Base-by-base conservation (phyloP, 2,888 invertebrate species). In the Drosophila suboccidentalis region DNA sequence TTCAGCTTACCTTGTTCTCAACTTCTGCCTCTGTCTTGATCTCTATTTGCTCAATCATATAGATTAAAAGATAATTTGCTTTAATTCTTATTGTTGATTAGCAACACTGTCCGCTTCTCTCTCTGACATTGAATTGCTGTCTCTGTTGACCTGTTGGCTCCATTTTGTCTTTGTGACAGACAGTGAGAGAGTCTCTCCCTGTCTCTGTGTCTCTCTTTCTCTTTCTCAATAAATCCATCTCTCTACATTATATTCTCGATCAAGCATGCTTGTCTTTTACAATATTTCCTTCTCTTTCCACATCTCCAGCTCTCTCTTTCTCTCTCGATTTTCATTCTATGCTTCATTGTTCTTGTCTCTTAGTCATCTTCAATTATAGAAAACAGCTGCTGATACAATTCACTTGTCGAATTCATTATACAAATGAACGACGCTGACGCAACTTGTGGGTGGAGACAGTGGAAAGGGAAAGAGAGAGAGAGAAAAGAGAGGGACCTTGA, bases 401-500 rank as follows among this genome's bases (percentile, higher is more conserved):
- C 63, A 51, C 66, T 65, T 74, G 80, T 77, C 71, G 60, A 83
- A 86, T 82, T 86, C 82, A 82, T 82, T 86, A 87, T 36, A 77
- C 81, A 86, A 82, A 80, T 87, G 84, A 64, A 58, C 59, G 41
- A 57, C 59, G 41, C 60, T 39, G 64, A 39, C 50, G 55, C 49
- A 47, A 55, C 39, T 38, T 41, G 32, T 41, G 41, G 49, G 6
- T 51, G n/a, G 26, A 38, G 44, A 38, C 3, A 46, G 19, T 13
- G 11, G 19, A 15, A 8, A 34, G 29, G 4, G 36, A 1, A 13
- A 1, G 19, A 36, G 19, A 22, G 29, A 2, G 26, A 2, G 10
- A 6, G 34, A 2, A 46, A 13, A 36, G 32, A 3, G 22, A 8
- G 51, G 34, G 29, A 10, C 32, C 22, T 54, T 43, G 46, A 53